These are phyloP conservation scores for Dermatemys mawii DNA, from an alignment of 2,113 vertebrate species.

Conservation along the genomic window DNA sequence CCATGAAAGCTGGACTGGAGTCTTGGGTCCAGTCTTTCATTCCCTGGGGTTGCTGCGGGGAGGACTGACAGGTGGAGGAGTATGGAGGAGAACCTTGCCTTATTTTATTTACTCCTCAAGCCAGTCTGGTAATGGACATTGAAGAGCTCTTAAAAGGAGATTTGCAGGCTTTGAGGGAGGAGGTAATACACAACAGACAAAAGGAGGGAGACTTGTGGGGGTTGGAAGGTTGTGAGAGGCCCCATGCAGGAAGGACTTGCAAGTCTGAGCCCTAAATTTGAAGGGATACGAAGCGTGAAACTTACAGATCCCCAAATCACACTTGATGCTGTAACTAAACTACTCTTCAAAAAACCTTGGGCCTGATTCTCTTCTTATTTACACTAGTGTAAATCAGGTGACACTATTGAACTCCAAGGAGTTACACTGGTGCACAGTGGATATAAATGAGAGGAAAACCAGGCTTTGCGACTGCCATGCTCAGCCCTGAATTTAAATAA, in stretches of 20 bases:
- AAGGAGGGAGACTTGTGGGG: neutral
- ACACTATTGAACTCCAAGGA: neutral
- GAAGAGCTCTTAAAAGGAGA: neutral
- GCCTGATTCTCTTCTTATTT: neutral
- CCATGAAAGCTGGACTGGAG: conserved; percentile 37
- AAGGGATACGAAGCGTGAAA: neutral
- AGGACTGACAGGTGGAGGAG: neutral
- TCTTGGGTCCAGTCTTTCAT: conserved; percentile 27
- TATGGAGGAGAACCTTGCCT: neutral
- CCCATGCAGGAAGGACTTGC: neutral
- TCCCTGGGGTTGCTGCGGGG: conserved; percentile 26
- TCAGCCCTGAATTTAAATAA: neutral
- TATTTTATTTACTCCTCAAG: neutral
- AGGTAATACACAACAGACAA: neutral
- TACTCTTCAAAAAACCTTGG: neutral
- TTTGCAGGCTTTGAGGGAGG: neutral
- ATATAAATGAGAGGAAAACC: neutral
- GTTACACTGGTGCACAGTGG: neutral
- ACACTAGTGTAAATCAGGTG: neutral
- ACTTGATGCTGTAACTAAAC: neutral
- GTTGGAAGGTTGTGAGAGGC: neutral
- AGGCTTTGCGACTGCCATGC: neutral
- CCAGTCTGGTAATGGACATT: neutral
- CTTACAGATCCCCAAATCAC: neutral
- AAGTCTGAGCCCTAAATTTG: neutral